Conservation (phyloP, 2,888 invertebrate genomes). For the Leptura quadrifasciata region DNA sequence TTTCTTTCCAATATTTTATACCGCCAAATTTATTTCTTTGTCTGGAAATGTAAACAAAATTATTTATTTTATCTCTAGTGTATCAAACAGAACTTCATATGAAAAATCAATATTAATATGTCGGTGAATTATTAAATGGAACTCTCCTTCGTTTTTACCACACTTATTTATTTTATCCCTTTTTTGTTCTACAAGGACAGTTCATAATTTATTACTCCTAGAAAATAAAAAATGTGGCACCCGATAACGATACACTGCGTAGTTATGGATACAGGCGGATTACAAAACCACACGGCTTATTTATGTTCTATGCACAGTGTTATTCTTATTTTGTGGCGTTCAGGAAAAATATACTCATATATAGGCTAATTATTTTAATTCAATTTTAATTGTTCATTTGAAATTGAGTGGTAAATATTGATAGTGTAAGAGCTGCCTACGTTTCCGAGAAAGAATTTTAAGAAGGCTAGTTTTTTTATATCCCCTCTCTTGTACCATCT, state of each 20-base stretch:
- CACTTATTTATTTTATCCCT: neutral
- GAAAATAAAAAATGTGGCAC: neutral
- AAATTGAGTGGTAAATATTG: too few species aligned
- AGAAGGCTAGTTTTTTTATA: too few species aligned
- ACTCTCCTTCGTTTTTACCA: neutral
- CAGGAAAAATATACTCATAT: neutral
- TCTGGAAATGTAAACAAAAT: constrained; percentile 16
- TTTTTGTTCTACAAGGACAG: neutral
- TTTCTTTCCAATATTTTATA: neutral
- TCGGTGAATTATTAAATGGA: neutral
- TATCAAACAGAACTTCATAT: constrained; percentile 5
- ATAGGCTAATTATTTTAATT: too few species aligned
- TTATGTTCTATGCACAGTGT: neutral
- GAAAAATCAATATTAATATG: constrained; percentile 10
- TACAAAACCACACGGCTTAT: neutral
- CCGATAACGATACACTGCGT: neutral
- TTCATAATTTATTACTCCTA: neutral
- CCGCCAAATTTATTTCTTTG: neutral
- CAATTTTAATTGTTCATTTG: too few species aligned
- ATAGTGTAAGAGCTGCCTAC: too few species aligned
- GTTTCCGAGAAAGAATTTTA: too few species aligned
- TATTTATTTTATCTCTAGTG: constrained; percentile 16
- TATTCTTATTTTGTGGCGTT: neutral
- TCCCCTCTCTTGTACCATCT: too few species aligned
- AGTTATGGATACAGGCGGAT: neutral